Conservation (phyloP, 1,140 invertebrate species). For the Calliopsis andreniformis region DNA sequence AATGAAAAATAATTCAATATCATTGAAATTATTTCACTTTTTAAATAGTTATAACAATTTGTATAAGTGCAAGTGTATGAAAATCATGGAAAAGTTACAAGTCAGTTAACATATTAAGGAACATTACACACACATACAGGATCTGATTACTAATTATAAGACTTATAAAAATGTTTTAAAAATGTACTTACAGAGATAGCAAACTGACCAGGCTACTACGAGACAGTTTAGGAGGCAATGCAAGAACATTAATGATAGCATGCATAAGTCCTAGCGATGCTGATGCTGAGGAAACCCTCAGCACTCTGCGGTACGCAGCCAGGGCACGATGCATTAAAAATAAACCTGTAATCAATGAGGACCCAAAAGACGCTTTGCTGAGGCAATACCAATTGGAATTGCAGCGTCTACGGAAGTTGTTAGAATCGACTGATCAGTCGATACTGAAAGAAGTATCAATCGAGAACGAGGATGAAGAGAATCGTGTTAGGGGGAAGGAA, state of each 20-base stretch:
- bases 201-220: slow-evolving; percentile 94
- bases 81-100: no score
- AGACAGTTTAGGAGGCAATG: slow-evolving; percentile 96
- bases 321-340: slow-evolving; percentile 97
- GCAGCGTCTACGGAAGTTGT: slow-evolving; percentile 86
- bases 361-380: slow-evolving; percentile 92
- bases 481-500: slow-evolving; percentile 15
- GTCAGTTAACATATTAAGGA: no score
- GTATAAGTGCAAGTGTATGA: no score
- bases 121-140: no score
- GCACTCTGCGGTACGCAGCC: slow-evolving; percentile 93
- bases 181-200: slow-evolving; percentile 93
- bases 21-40: no score
- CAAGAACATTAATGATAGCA: slow-evolving; percentile 96
- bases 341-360: slow-evolving; percentile 95
- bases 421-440: slow-evolving; percentile 79
- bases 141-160: no score
- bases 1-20: no score
- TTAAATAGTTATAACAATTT: no score
- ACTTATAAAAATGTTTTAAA: no score
- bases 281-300: slow-evolving; percentile 95
- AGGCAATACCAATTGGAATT: slow-evolving; percentile 95
- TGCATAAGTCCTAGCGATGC: slow-evolving; percentile 94
- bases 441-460: slow-evolving; percentile 14
- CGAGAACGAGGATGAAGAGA: slow-evolving; percentile 48